Evolutionary conservation across 1,140 invertebrate genomes (phyloP).

Genomic region (Scaptomyza montana): DNA sequence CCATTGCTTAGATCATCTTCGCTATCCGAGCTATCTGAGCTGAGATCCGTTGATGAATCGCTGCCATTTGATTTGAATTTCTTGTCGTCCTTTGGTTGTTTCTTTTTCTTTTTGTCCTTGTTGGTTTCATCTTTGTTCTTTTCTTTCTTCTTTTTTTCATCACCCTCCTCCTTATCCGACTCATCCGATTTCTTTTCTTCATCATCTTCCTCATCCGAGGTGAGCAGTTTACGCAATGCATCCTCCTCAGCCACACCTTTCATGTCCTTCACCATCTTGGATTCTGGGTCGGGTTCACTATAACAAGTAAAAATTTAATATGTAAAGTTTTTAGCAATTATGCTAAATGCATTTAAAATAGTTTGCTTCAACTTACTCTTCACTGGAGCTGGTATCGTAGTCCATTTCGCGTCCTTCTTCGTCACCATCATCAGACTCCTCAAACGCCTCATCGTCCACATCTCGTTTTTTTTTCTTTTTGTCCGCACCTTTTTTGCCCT

Average conservation of each 20-base stretch:
- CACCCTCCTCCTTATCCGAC: conserved; percentile 85
- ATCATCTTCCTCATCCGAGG: conserved; percentile 95
- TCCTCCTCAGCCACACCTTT: conserved; percentile 96
- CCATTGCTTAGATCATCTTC: conserved; percentile 85
- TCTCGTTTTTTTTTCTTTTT: conserved; percentile 91
- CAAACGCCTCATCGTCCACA: conserved; percentile 94
- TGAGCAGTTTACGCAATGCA: conserved; percentile 91
- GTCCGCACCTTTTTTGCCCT: conserved; percentile 85
- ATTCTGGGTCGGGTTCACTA: conserved; percentile 91
- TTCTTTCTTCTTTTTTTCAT: conserved; percentile 87
- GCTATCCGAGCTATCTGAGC: conserved; percentile 89
- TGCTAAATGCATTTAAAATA: not conserved
- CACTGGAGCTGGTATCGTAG: conserved; percentile 93
- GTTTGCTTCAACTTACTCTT: conserved; percentile 84
- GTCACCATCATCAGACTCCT: conserved; percentile 98
- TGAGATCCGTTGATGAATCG: conserved; percentile 89
- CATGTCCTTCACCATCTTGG: conserved; percentile 88
- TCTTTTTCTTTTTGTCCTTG: conserved; percentile 87
- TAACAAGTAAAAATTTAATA: conserved; percentile 35
- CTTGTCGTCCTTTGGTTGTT: conserved; percentile 87
- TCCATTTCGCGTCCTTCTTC: conserved; percentile 96
- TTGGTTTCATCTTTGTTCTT: conserved; percentile 86
- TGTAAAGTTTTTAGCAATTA: no score
- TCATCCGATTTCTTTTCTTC: conserved; percentile 89
- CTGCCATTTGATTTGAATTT: conserved; percentile 84